Percentiles rank a stretch among this genome's conserved stretches.
Evolutionary conservation across 1,140 invertebrate species (phyloP).

Genomic region (Panagrolaimus sp.): DNA sequence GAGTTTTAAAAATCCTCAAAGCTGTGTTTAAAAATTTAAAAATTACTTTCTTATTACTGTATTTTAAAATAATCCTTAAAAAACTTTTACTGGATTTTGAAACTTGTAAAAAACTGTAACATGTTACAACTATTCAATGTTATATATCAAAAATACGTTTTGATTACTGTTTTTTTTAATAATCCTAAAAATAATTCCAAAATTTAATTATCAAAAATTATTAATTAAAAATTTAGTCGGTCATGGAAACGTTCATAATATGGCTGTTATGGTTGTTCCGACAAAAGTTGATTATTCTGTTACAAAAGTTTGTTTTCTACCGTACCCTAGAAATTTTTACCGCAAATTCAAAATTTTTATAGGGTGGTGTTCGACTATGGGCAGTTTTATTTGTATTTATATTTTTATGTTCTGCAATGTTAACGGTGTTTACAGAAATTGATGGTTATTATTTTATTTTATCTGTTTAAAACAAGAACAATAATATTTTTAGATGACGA

Average conservation of each 20-base stretch:
- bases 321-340: not conserved
- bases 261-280: conserved; percentile 51
- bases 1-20: not conserved
- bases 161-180: not conserved
- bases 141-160: not conserved
- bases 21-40: not conserved
- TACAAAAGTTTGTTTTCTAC: conserved; percentile 34
- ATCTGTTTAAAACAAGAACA: too few species aligned
- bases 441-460: conserved; percentile 23
- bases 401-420: conserved; percentile 45
- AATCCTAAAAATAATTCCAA: not conserved
- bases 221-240: conserved; percentile 22
- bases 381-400: conserved; percentile 49
- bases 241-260: conserved; percentile 46
- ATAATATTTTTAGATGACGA: not conserved
- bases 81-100: too few species aligned
- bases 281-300: conserved; percentile 44
- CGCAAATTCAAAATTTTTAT: not conserved
- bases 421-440: conserved; percentile 52
- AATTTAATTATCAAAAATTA: conserved; percentile 13
- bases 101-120: too few species aligned
- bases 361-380: conserved; percentile 45
- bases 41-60: too few species aligned
- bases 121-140: not conserved
- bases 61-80: too few species aligned